Base-by-base conservation (phyloP, 2,888 invertebrate species). In the Silvanus unidentatus region DNA sequence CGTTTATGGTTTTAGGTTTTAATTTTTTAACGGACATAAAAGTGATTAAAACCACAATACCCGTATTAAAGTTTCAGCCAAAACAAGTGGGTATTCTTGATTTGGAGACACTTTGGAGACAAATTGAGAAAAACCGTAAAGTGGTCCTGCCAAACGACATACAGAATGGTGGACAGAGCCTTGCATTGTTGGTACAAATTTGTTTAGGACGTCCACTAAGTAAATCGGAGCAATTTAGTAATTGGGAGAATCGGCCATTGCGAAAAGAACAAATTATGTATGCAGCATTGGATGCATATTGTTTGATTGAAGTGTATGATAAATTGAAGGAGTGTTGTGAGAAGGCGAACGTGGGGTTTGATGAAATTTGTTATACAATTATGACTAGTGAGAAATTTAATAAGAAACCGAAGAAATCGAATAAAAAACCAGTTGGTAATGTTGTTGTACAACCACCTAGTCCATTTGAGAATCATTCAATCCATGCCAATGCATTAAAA, bases 251-350 rank as follows among this genome's bases (percentile, higher is more conserved):
- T 55, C 76, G 93, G 54, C 93, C 93, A 8, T 65, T 94, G 41
- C 73, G 91, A 39, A 74, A 77, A 34, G 82, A 83, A 48, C 93
- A 94, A 74, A 78, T 90, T 46, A 69, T 75, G 35, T 93, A 93
- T 75, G 92, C 92, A 48, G 92, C 93, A 27, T 71, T 92, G 42
- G 95, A 96, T 76, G 92, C 94, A 1, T 85, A 81, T 73, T 91
- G 93, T 59, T 75, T 96, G 45, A 68, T 95, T 55, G 82, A 90
- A 72, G 77, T 93, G 29, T 91, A 88, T 71, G 76, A 82, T 42
- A 78, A 78, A 37, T 69, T 94, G 34, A 73, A 75, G 55, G 45
- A 55, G 16, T 71, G 74, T 47, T 76, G 75, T 54, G 63, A 66
- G 42, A 66, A 74, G 41, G 75, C 76, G 54, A 65, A 72, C 27